These are phyloP conservation scores for Syngnathoides biaculeatus DNA, from an alignment of 2,113 vertebrate species.

Conservation along the genomic window DNA sequence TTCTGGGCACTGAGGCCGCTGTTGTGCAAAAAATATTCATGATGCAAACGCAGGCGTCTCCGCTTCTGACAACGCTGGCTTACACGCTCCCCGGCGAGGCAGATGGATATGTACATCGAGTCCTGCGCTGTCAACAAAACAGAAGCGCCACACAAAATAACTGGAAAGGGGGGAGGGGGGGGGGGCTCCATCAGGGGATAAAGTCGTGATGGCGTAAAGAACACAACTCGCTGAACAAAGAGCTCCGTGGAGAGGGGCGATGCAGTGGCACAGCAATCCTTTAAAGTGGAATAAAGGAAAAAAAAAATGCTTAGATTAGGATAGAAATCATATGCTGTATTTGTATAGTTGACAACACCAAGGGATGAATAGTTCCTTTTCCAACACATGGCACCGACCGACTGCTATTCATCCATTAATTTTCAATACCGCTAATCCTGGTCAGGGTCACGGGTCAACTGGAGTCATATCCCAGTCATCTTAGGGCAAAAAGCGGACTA, in stretches of 20 bases:
- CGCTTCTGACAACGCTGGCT: conserved; percentile 26
- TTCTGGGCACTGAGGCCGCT: conserved; percentile 5
- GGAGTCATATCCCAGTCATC: not conserved
- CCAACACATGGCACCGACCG: not conserved
- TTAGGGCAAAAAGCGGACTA: no score
- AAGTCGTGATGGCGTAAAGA: conserved; percentile 9
- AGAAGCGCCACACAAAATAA: conserved; percentile 21
- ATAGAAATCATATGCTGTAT: not conserved
- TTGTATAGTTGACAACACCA: not conserved
- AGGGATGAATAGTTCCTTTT: not conserved
- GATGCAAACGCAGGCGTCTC: conserved; percentile 22
- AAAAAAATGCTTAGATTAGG: conserved; percentile 3
- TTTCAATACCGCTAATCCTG: not conserved
- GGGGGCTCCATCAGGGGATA: conserved; percentile 16
- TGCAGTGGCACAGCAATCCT: not conserved
- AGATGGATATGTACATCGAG: conserved; percentile 16
- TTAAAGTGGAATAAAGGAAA: conserved; percentile 12
- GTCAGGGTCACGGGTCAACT: no score
- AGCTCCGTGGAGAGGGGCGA: not conserved
- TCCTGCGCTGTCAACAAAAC: conserved; percentile 20
- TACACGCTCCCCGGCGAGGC: conserved; percentile 17
- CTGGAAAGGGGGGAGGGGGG: no score
- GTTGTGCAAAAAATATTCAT: conserved; percentile 18
- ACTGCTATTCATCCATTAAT: not conserved
- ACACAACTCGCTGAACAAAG: not conserved